Evolutionary conservation across 2,113 vertebrate genomes (phyloP), one percentile per base, ranked within the genome.

Genomic region (Cyrtonyx montezumae): DNA sequence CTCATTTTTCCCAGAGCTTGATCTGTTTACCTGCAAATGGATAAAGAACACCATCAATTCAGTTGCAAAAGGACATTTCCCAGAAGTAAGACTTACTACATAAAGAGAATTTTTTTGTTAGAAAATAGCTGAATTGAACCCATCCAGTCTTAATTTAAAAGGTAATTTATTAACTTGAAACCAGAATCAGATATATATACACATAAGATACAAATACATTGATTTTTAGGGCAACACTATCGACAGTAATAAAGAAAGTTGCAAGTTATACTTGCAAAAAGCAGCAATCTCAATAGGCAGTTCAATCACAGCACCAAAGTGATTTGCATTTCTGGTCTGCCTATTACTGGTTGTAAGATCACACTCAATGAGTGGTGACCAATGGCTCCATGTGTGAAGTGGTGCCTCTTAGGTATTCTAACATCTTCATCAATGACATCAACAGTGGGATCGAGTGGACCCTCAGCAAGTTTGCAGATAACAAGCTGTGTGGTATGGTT

Each of bases 1-100:
- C 9, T 98, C 98, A 78, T 97, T 99, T 94, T 98, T 99, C 95
- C 98, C 98, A 96, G 98, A 98, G 91, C 95, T 98, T 0, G 97
- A 96, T 90, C 98, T 99, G 95, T 97, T 98, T 76, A 96, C 85
- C 97, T 98, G 93, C 32, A 95, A 94, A 70, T 1, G 13, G 62
- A 96, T 71, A 91, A 87, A 97, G 61, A 93, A 48, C 13, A 87
- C 2, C 5, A 84, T 45, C 37, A 56, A 16, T 16, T 90, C 79
- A 88, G 43, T 67, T 17, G 28, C 46, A 79, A 80, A 59, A 0
- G 0, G 25, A 14, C 6, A 49, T 42, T 62, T 79, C 53, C 34
- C 1, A 65, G 28, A 80, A 78, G 34, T 61, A 71, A 84, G 51
- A 42, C 25, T 20, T 74, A 79, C 79, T 61, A 75, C 1, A 0